Evolutionary conservation across 2,113 vertebrate species (phyloP), one percentile per base, ranked within the genome.

Genomic region (Crotophaga sulcirostris): DNA sequence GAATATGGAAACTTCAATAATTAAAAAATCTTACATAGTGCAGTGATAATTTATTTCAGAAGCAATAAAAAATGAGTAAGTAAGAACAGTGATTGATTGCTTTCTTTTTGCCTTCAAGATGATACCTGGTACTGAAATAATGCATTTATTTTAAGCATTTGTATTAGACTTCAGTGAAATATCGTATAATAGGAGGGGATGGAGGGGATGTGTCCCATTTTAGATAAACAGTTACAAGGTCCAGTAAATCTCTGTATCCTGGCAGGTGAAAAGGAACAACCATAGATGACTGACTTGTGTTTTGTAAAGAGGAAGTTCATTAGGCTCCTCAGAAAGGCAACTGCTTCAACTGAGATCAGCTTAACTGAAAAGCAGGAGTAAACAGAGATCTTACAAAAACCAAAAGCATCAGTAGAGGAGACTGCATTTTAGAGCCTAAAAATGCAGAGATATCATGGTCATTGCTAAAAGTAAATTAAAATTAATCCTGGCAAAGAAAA

Each of bases 401-500:
- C 45, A 47, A 74, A 79, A 88, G 49, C 0, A 29, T 67, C 47
- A 7, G 44, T 12, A 36, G 33, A 82, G 11, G 11, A 52, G 85
- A 79, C n/a, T 11, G 6, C 11, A 54, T 84, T 80, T 90, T 63
- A 59, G 40, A 90, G 56, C 29, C 77, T 34, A 70, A 21, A 87
- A 70, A 23, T 26, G 4, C 55, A 80, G 28, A 4, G 28, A 16
- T 20, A 58, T 3, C 36, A 55, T 0, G 0, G 29, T 2, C 59
- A 29, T 45, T 79, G 45, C 20, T 49, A 49, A 49, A 49, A 93
- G 55, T 67, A 54, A 75, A 64, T 89, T 93, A 55, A 90, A 59
- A 84, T 94, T 88, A 89, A 86, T 74, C 51, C 47, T 74, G 10
- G 19, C 8, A 67, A 80, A 68, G 51, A 62, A 76, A 90, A 82